These are phyloP conservation scores for Anser cygnoides DNA, from an alignment of 2,113 vertebrate species.

Conservation along the genomic window DNA sequence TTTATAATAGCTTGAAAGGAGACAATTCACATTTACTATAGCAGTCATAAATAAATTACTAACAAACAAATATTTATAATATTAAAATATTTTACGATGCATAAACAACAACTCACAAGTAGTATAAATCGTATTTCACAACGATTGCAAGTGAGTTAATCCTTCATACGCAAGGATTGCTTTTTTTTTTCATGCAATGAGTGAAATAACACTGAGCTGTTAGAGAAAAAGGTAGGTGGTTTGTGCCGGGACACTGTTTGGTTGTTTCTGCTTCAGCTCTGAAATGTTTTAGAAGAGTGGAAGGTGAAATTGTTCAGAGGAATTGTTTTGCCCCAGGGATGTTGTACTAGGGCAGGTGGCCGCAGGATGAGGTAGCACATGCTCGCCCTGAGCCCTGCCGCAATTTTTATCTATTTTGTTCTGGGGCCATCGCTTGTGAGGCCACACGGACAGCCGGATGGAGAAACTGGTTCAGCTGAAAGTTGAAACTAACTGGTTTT, in stretches of 20 bases:
- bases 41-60: not conserved
- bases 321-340: not conserved
- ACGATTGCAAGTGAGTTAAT: not conserved
- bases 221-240: accelerated
- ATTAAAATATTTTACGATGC: not conserved
- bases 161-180: not conserved
- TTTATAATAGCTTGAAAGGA: not conserved
- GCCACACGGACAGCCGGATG: not conserved
- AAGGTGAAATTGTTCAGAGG: not conserved
- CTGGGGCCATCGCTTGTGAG: not conserved
- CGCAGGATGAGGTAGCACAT: not conserved
- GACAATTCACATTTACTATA: not conserved
- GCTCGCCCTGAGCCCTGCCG: not conserved
- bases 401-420: not conserved
- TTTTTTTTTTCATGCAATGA: not conserved
- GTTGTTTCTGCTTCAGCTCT: not conserved
- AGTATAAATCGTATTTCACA: not conserved
- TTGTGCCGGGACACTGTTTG: not conserved
- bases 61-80: not conserved
- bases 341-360: not conserved
- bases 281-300: not conserved
- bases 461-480: not conserved
- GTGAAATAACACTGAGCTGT: not conserved
- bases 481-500: not conserved
- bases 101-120: not conserved